Evolutionary conservation across 1,140 invertebrate genomes (phyloP).

Genomic region (Philotrypesis tridentata): DNA sequence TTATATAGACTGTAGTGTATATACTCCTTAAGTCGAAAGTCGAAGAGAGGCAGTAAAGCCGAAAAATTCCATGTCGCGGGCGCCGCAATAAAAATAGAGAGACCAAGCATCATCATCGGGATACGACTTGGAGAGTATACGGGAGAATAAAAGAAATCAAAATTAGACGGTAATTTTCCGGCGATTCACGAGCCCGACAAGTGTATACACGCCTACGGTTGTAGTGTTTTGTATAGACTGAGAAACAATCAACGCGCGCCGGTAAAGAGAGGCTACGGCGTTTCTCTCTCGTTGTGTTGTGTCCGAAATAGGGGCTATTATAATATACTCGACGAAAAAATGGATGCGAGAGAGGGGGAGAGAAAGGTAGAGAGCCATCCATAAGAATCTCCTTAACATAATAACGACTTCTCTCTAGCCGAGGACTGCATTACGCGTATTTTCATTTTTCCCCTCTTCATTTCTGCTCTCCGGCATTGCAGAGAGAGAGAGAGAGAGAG

Average conservation of each 20-base stretch:
- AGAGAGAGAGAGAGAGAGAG: no score
- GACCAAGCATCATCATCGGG: no score
- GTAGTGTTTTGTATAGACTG: background rate
- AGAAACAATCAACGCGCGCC: background rate
- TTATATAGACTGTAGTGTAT: background rate
- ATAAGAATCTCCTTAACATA: conserved; percentile 47
- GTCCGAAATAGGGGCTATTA: background rate
- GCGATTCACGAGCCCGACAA: conserved; percentile 4
- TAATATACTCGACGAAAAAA: background rate
- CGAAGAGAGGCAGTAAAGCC: background rate
- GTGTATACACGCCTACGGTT: no score
- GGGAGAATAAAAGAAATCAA: conserved; percentile 4
- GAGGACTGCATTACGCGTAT: conserved; percentile 16
- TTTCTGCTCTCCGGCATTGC: background rate
- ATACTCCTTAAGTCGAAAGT: background rate
- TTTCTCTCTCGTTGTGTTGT: background rate
- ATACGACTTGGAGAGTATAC: background rate
- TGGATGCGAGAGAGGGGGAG: background rate
- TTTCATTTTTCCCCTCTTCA: conserved; percentile 27
- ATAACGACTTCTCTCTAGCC: conserved; percentile 37
- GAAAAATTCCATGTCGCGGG: background rate
- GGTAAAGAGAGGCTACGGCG: background rate
- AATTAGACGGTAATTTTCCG: conserved; percentile 10
- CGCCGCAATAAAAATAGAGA: conserved; percentile 11
- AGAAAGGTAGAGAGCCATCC: background rate